Evolutionary conservation across 2,797 vertebrate genomes (phyloP), one percentile per base, ranked within the genome.

Genomic region (Takifugu rubripes): DNA sequence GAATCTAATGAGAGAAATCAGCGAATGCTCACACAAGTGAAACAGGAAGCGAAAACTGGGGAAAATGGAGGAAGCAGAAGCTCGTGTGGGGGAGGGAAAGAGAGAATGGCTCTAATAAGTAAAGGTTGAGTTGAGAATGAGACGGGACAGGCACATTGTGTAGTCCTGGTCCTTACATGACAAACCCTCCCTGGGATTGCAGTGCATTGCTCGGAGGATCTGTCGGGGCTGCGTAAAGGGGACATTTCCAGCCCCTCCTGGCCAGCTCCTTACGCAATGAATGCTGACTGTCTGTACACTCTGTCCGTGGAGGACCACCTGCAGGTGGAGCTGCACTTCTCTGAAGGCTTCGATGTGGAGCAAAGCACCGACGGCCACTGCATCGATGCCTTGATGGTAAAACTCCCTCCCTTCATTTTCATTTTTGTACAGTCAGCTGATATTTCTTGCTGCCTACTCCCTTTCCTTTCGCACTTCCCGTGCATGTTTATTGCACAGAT

Each of bases 161-260:
- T 31, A 48, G 53, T 1, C 3, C 6, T 10, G 16, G 1, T 7
- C 27, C 7, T 29, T 29, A 29, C 4, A 14, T 14, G 36, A 40
- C 12, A 14, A 40, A 14, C 1, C 66, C 1, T 66, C 72, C 10
- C 72, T 5, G 59, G 72, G 59, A 55, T 52, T 36, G 16, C 74
- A 98, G 96, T 94, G 75, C 93, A 89, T 27, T 98, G 96, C 73
- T 85, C 77, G 15, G 82, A 93, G 52, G 84, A 90, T 56, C 81
- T 89, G 54, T 94, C 91, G 25, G 94, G 89, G 5, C 74, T 82
- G 43, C 78, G 11, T 7, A 64, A 49, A 12, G 95, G 95, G 9
- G 79, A 87, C 54, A 82, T 97, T 44, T 48, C 86, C 61, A 94
- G 93, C 49, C 95, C 95, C 5, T 92, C 88, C 57, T 93, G 93